These are phyloP conservation scores for Stegostoma tigrinum DNA, from an alignment of 2,113 vertebrate species.

Conservation along the genomic window DNA sequence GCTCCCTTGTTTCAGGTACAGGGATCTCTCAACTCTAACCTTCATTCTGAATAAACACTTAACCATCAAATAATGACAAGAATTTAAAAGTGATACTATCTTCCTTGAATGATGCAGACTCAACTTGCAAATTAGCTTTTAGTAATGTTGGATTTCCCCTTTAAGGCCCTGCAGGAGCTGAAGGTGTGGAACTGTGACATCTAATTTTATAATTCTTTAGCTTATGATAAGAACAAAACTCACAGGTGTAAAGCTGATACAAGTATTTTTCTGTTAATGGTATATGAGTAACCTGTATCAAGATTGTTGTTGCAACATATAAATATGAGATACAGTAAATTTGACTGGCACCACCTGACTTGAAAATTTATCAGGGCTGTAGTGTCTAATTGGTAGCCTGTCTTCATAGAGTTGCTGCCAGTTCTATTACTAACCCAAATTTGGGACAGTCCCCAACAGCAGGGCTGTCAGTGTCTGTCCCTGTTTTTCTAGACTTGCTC, in stretches of 20 bases:
- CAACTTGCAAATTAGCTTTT: background rate
- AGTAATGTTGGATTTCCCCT: background rate
- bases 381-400: background rate
- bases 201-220: background rate
- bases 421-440: background rate
- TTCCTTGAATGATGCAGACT: background rate
- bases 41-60: background rate
- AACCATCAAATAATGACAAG: background rate
- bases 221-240: background rate
- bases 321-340: background rate
- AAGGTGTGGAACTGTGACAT: background rate
- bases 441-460: background rate
- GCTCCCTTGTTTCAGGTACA: background rate
- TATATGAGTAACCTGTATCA: too few relatives aligned
- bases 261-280: background rate
- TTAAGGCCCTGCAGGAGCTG: background rate
- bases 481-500: background rate
- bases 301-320: background rate
- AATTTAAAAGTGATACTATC: background rate
- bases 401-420: background rate
- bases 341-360: background rate
- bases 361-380: background rate
- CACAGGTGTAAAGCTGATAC: background rate
- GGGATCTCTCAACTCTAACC: background rate
- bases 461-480: background rate